Evolutionary conservation across 2,888 invertebrate genomes (phyloP), one percentile per base, ranked within the genome.

Genomic region (Eudasyphora cyanicolor): DNA sequence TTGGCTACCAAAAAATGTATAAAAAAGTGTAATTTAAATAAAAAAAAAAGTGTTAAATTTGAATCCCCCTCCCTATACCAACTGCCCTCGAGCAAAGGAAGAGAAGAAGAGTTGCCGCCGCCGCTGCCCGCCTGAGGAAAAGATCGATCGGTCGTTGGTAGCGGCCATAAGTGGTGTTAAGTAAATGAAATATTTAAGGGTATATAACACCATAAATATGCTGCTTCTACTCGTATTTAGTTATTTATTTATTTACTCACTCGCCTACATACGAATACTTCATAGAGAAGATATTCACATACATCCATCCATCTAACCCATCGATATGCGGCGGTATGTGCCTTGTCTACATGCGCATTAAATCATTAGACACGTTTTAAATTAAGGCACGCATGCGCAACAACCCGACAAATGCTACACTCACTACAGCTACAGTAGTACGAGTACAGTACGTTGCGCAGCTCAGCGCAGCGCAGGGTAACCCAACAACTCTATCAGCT

Each of bases 301-400:
- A 71, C 51, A 51, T 35, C n/a, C n/a, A n/a, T n/a, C n/a, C n/a
- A n/a, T n/a, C n/a, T n/a, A n/a, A n/a, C n/a, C n/a, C n/a, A n/a
- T n/a, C n/a, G n/a, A n/a, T n/a, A n/a, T n/a, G n/a, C n/a, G n/a
- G n/a, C n/a, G 75, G 27, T 32, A 27, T 62, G 17, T 60, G 29
- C 76, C 0, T 42, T 54, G 19, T 54, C n/a, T 73, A 21, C 17
- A 73, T 45, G 21, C 29, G 70, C 73, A 81, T 84, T 81, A 79
- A 81, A 84, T 84, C 82, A 85, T 86, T 84, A 79, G 85, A 71
- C 86, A 87, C 87, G 87, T 86, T 84, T 85, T 76, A 84, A 86
- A 86, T 85, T 82, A 79, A 85, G 86, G 86, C 87, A 87, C 86
- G 86, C 86, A 86, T 87, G 87, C 85, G 79, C 84, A 82, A 74